Evolutionary conservation across 2,113 vertebrate species (phyloP).

Genomic region (Polypterus senegalus): DNA sequence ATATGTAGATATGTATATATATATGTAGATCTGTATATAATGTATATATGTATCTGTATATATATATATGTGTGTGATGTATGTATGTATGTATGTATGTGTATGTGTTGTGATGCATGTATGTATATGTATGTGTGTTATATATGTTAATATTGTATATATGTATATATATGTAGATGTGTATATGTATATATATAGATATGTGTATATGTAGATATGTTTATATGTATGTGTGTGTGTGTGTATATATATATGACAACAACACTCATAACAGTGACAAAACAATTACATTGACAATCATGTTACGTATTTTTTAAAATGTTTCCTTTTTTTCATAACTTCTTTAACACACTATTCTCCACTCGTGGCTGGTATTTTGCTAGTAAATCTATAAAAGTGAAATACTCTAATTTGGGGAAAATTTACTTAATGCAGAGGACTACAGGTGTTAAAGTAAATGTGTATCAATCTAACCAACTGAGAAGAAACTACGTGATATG

Average conservation of each 20-base stretch:
- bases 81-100: slow-evolving; percentile 4
- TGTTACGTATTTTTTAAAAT: too few relatives aligned
- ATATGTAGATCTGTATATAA: slow-evolving; percentile 1
- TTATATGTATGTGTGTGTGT: slow-evolving; percentile 16
- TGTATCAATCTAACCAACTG: too few relatives aligned
- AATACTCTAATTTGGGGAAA: too few relatives aligned
- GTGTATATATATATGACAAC: slow-evolving; percentile 7
- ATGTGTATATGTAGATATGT: slow-evolving; percentile 22
- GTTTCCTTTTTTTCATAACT: too few relatives aligned
- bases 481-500: too few relatives aligned
- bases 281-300: slow-evolving; percentile 14
- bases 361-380: too few relatives aligned
- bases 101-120: slow-evolving; percentile 1
- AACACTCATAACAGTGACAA: slow-evolving; percentile 12
- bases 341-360: too few relatives aligned
- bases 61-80: slow-evolving; percentile 1
- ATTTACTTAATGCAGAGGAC: too few relatives aligned
- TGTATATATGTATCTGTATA: slow-evolving; percentile 10
- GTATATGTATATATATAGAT: slow-evolving; percentile 20
- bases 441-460: too few relatives aligned
- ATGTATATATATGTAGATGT: slow-evolving; percentile 23
- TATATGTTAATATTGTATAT: slow-evolving; percentile 6
- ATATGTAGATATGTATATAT: too few relatives aligned
- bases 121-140: neutral
- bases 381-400: too few relatives aligned